Evolutionary conservation across 2,113 vertebrate genomes (phyloP).

Genomic region (Eretmochelys imbricata): DNA sequence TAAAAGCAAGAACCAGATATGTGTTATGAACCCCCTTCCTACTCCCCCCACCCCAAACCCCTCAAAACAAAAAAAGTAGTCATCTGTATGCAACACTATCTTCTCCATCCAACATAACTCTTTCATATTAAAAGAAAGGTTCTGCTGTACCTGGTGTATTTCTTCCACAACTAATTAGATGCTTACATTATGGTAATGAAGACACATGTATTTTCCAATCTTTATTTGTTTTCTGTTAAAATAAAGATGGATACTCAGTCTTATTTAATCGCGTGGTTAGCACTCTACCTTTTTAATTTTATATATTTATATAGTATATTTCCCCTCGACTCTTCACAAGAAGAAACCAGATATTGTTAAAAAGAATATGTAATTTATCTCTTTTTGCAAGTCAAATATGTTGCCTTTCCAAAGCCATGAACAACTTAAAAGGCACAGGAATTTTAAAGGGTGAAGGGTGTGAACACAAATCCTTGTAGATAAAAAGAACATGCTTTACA

Average conservation of each 20-base stretch:
- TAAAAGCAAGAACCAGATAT: background rate
- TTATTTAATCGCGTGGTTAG: background rate
- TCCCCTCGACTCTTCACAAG: conserved; percentile 25
- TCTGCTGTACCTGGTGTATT: background rate
- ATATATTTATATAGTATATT: background rate
- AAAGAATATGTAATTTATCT: conserved; percentile 38
- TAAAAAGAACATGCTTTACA: conserved; percentile 24
- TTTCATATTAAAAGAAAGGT: background rate
- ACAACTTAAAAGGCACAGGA: conserved; percentile 42
- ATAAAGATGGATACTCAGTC: background rate
- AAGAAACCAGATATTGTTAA: conserved; percentile 56
- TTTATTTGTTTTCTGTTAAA: background rate
- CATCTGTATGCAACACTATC: background rate
- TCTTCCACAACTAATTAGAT: background rate
- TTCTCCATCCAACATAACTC: background rate
- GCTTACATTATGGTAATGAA: background rate
- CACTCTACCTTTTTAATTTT: conserved; percentile 7
- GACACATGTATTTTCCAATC: background rate
- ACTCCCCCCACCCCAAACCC: background rate
- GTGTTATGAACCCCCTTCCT: background rate
- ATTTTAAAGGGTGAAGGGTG: conserved; percentile 23
- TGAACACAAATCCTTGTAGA: conserved; percentile 25
- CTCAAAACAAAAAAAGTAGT: background rate
- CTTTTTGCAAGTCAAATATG: conserved; percentile 56
- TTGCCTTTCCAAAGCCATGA: background rate